Conservation (phyloP, 2,113 vertebrate species). For the Malurus cyaneus region DNA sequence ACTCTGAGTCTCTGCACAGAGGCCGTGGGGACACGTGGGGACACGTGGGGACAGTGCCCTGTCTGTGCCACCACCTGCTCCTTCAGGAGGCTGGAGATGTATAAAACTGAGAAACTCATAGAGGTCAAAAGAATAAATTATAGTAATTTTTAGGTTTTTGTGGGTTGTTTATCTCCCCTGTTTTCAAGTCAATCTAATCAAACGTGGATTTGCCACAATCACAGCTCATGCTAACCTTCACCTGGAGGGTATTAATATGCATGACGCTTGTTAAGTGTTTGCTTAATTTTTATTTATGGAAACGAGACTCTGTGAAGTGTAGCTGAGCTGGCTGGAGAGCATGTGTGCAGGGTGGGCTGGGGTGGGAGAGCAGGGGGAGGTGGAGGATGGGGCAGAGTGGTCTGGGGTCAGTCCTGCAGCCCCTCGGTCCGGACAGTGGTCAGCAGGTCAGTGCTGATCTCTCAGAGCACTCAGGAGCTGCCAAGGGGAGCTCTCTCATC, state of each 20-base stretch:
- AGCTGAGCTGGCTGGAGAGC: conserved; percentile 1
- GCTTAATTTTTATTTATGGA: conserved; percentile 74
- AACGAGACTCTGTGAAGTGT: conserved; percentile 24
- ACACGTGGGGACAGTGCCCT: too few relatives aligned
- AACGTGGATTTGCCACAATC: conserved; percentile 54
- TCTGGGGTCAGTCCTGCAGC: neutral
- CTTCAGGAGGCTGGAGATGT: neutral
- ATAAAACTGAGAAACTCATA: neutral
- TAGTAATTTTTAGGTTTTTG: conserved; percentile 23
- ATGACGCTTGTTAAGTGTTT: conserved; percentile 61
- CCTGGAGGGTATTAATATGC: conserved; percentile 72
- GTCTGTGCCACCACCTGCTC: neutral
- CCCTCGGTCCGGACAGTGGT: fast-evolving
- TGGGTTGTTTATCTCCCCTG: neutral
- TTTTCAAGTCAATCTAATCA: conserved; percentile 65
- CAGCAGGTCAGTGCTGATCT: neutral
- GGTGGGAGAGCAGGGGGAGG: neutral
- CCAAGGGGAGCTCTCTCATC: neutral
- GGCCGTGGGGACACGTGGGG: neutral
- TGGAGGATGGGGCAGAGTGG: neutral
- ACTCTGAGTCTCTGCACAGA: fast-evolving
- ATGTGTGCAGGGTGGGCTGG: neutral
- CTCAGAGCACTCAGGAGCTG: neutral
- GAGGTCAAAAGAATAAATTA: conserved; percentile 62
- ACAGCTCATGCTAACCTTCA: conserved; percentile 65